These are phyloP conservation scores for Caerostris extrusa DNA, from an alignment of 1,140 invertebrate genomes.

Conservation along the genomic window DNA sequence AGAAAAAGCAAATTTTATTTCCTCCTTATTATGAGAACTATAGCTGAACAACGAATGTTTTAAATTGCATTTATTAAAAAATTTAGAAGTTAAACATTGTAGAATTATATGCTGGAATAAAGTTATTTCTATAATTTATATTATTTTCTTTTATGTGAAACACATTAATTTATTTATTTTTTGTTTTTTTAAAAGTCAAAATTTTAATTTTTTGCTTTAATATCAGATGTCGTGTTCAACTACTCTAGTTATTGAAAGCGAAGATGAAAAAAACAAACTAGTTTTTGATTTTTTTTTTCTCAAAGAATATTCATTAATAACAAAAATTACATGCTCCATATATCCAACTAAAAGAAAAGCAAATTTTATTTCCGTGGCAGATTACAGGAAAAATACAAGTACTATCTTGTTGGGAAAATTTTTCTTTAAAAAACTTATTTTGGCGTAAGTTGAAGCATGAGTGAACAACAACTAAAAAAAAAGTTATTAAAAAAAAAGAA, in stretches of 20 bases:
- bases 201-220: background rate
- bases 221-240: background rate
- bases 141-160: no score
- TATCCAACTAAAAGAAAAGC: background rate
- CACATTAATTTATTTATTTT: background rate
- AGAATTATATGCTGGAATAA: no score
- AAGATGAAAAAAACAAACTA: background rate
- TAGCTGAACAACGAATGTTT: no score
- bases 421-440: conserved; percentile 18
- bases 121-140: no score
- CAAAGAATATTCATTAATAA: conserved; percentile 32
- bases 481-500: no score
- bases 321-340: conserved; percentile 30
- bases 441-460: conserved; percentile 38
- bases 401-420: conserved; percentile 12
- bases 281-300: background rate
- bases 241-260: background rate
- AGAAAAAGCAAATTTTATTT: background rate
- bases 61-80: no score
- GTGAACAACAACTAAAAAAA: background rate
- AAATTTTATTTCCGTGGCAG: conserved; percentile 4
- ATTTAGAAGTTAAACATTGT: no score
- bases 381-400: conserved; percentile 24
- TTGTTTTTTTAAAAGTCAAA: background rate
- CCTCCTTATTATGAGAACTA: no score